A percentile compares a stretch with the other conserved stretches of the same genome.
Conservation (phyloP, 2,113 vertebrate species). For the Albula glossodonta region DNA sequence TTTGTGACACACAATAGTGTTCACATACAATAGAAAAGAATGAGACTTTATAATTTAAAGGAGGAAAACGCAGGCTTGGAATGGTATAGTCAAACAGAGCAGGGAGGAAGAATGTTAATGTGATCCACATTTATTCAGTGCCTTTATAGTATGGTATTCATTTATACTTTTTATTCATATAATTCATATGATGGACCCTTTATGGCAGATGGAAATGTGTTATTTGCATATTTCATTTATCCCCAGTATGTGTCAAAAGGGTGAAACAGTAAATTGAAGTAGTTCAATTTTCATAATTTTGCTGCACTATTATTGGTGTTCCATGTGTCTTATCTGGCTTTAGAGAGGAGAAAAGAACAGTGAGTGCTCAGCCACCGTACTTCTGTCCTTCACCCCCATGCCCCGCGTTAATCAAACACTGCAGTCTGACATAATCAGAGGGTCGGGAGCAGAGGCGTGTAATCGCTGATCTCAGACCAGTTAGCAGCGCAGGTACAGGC, state of each 20-base stretch:
- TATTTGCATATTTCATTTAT: neutral
- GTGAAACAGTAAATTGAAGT: neutral
- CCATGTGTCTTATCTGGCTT: neutral
- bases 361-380: constrained; percentile 16
- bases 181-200: neutral
- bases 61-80: neutral
- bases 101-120: neutral
- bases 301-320: neutral
- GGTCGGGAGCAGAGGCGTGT: neutral
- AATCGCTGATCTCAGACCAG: neutral
- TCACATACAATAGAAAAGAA: no score
- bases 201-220: neutral
- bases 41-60: no score
- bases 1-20: neutral
- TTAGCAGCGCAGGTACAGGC: neutral
- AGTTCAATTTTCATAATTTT: neutral
- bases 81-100: neutral
- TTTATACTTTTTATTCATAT: neutral
- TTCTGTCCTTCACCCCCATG: constrained; percentile 52
- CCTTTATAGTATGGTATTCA: neutral
- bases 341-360: constrained; percentile 22
- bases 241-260: neutral
- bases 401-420: constrained; percentile 50
- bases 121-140: neutral
- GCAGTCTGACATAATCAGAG: constrained; percentile 47